These are phyloP conservation scores for Lutjanus campechanus DNA, from an alignment of 2,797 vertebrate species.

Conservation along the genomic window DNA sequence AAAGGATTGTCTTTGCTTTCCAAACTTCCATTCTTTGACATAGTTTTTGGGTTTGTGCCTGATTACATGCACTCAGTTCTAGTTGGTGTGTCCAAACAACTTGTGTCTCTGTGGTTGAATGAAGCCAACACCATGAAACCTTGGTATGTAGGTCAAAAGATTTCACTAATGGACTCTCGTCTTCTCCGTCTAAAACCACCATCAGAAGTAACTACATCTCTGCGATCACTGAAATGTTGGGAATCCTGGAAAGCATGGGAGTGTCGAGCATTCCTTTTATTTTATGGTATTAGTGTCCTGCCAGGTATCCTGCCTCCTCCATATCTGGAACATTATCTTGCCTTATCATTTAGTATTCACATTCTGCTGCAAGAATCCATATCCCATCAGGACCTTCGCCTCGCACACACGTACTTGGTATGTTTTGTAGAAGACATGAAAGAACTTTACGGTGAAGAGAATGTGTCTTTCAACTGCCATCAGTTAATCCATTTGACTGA, in stretches of 20 bases:
- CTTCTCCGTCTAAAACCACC: constrained; percentile 14
- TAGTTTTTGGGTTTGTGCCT: constrained; percentile 53
- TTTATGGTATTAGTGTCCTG: constrained; percentile 42
- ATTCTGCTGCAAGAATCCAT: constrained; percentile 45
- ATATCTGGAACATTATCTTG: constrained; percentile 40
- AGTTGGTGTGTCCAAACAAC: constrained; percentile 51
- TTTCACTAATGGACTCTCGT: constrained; percentile 27
- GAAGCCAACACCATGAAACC: neutral
- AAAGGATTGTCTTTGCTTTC: constrained; percentile 41
- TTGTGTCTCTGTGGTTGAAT: constrained; percentile 50
- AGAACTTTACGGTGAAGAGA: constrained; percentile 53
- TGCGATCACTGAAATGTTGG: constrained; percentile 10
- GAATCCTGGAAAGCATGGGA: constrained; percentile 45
- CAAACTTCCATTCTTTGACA: constrained; percentile 53
- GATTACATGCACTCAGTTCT: constrained; percentile 55
- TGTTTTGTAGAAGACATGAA: constrained; percentile 38
- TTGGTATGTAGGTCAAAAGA: constrained; percentile 48
- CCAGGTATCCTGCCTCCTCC: neutral
- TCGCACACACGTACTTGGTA: constrained; percentile 5
- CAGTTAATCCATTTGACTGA: constrained; percentile 49
- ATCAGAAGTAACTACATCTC: constrained; percentile 24
- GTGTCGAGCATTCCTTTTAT: constrained; percentile 46
- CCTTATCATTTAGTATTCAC: constrained; percentile 31
- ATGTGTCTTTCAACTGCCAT: constrained; percentile 61
- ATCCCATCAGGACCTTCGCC: constrained; percentile 6